Base-by-base conservation (phyloP, 2,888 invertebrate species). In the Trissolcus brochymenae region DNA sequence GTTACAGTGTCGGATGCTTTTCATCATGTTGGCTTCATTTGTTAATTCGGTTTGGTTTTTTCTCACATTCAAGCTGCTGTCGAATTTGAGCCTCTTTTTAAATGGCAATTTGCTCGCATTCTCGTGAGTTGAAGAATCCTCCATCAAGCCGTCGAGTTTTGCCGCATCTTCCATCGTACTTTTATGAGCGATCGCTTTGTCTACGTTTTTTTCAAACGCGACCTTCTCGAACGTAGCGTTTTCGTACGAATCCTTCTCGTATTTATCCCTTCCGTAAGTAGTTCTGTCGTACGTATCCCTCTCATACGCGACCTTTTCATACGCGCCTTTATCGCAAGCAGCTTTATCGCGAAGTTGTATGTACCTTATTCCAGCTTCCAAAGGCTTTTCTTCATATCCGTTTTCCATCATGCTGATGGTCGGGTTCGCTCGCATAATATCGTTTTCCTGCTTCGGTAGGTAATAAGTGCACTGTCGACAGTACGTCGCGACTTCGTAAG, bases 61-160 rank as follows among this genome's bases (percentile, higher is more conserved):
- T 11, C 16, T 51, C 51, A 17, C 9, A 21, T 46, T 46, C 14
- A 46, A 16, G 16, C 21, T 19, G 16, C 21, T 11, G 51, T 19
- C 51, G 19, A 51, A 51, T 50, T 84, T 87, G 14, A 86, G 72
- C 46, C 89, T 81, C 65, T 89, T 89, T 59, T 89, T 89, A 13
- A 87, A 74, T 4, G 88, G 88, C 53, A 88, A 62, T 53, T 86
- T 88, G 54, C 82, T 85, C 41, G 84, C 82, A 2, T 82, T 66
- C 9, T 84, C 83, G 2, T 51, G 51, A 16, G 51, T 13, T 19
- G 19, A 17, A 13, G 19, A 17, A 19, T 51, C 51, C 17, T 51
- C 19, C 9, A 13, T 51, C 7, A 19, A 7, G 7, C 9, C 2
- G 11, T 51, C 51, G 19, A 16, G 46, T 16, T 17, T 19, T 17